Base-by-base conservation (phyloP, 2,888 invertebrate genomes). In the Phania funesta region DNA sequence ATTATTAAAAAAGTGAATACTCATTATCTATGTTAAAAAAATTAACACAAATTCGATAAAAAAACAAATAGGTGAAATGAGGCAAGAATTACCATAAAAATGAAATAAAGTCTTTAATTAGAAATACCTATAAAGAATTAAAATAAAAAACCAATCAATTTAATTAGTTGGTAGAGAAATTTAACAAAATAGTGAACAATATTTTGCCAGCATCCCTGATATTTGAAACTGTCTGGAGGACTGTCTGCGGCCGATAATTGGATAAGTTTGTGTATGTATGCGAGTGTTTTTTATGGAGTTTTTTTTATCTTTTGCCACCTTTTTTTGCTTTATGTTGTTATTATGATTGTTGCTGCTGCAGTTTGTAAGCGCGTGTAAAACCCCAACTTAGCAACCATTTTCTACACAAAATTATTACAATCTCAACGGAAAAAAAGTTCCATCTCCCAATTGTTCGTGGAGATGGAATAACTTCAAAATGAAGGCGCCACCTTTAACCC, bases 161-260 rank as follows among this genome's bases (percentile, higher is more conserved):
- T n/a, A 13, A 1, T 13, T 24, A 48, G 56, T 13, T 26, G 0
- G 7, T 29, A 11, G 26, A 20, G 7, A 24, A n/a, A 22, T 41
- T 20, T 6, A 16, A 44, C 2, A 1, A 48, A 68, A 48, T 44
- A 46, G 5, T 22, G 9, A 20, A 35, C n/a, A 54, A 26, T 46
- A n/a, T 20, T 48, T 56, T 22, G 0, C 13, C 24, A 48, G 46
- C 54, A 73, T 62, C 52, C 38, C 56, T 70, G 41, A 70, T 65
- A 70, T 68, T 75, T 64, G 38, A 65, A 76, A 38, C n/a, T 76
- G 80, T 81, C 76, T 81, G 80, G 76, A 80, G 58, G 18, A 50
- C n/a, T 29, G 24, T 64, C 54, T 65, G 64, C 74, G 26, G 52
- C 54, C 24, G 56, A 44, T 35, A 24, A 64, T 29, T 44, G 44